Evolutionary conservation across 2,888 invertebrate species (phyloP).

Genomic region (Drosophila ustulata): DNA sequence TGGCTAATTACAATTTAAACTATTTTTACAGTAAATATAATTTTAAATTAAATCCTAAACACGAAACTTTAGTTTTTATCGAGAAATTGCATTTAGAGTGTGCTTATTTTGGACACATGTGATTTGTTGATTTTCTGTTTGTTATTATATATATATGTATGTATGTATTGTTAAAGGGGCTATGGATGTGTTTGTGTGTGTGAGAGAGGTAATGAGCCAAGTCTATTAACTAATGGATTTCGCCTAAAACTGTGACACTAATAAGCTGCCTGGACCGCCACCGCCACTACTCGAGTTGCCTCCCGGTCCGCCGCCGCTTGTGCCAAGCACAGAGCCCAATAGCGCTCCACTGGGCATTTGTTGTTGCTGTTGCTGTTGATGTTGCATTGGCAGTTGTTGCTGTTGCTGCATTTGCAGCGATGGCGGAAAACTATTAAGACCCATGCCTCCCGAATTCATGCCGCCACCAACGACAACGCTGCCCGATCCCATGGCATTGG

Average conservation of each 20-base stretch:
- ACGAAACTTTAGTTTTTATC: slow-evolving; percentile 58
- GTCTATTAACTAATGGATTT: slow-evolving; percentile 77
- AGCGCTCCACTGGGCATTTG: slow-evolving; percentile 71
- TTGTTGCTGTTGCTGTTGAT: slow-evolving; percentile 55
- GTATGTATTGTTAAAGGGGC: slow-evolving; percentile 3
- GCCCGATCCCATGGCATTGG: slow-evolving; percentile 47
- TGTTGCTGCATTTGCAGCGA: slow-evolving; percentile 77
- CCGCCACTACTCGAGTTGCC: slow-evolving; percentile 48
- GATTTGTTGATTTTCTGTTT: no score
- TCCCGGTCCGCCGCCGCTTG: slow-evolving; percentile 51
- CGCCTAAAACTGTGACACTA: slow-evolving; percentile 80
- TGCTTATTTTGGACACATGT: slow-evolving; percentile 26
- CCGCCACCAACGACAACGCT: slow-evolving; percentile 41
- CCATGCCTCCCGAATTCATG: slow-evolving; percentile 56
- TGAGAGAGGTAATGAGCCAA: slow-evolving; percentile 75
- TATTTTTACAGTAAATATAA: slow-evolving; percentile 72
- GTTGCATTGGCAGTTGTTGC: slow-evolving; percentile 60
- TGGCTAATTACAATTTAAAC: slow-evolving; percentile 77
- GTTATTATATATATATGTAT: no score
- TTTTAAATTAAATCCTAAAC: slow-evolving; percentile 73
- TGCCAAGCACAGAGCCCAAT: slow-evolving; percentile 67
- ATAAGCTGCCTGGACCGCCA: slow-evolving; percentile 84
- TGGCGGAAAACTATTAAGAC: slow-evolving; percentile 69
- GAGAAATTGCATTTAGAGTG: slow-evolving; percentile 72
- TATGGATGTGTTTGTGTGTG: slow-evolving; percentile 30